Evolutionary conservation across 2,888 invertebrate genomes (phyloP).

Genomic region (Amphipoea oculea): DNA sequence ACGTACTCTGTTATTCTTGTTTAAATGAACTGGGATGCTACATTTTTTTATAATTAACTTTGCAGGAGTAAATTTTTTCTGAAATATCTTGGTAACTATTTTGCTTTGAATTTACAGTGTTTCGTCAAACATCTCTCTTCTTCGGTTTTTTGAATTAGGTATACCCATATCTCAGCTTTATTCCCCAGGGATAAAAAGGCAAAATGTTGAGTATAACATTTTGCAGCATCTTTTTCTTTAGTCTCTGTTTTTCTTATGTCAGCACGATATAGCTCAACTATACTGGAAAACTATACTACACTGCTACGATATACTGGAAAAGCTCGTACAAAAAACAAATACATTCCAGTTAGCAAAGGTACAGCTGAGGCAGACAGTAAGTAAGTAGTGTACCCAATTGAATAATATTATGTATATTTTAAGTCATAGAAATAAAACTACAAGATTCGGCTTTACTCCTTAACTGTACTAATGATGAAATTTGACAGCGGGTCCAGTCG

Average conservation of each 20-base stretch:
- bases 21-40: conserved; percentile 4
- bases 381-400: no score
- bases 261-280: no score
- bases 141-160: background rate
- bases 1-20: conserved; percentile 56
- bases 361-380: no score
- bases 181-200: background rate
- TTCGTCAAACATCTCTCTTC: background rate
- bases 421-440: no score
- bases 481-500: no score
- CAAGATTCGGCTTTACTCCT: no score
- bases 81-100: background rate
- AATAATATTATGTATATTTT: no score
- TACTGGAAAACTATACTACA: background rate
- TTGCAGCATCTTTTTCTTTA: background rate
- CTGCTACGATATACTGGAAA: background rate
- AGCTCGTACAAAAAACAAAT: background rate
- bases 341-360: background rate
- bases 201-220: background rate
- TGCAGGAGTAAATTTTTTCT: conserved; percentile 1
- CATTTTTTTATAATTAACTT: conserved; percentile 33
- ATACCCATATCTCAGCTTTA: conserved; percentile 6
- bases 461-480: no score
- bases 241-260: background rate
- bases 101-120: background rate